Evolutionary conservation across 2,797 vertebrate genomes (phyloP).

Genomic region (Setipinna tenuifilis): DNA sequence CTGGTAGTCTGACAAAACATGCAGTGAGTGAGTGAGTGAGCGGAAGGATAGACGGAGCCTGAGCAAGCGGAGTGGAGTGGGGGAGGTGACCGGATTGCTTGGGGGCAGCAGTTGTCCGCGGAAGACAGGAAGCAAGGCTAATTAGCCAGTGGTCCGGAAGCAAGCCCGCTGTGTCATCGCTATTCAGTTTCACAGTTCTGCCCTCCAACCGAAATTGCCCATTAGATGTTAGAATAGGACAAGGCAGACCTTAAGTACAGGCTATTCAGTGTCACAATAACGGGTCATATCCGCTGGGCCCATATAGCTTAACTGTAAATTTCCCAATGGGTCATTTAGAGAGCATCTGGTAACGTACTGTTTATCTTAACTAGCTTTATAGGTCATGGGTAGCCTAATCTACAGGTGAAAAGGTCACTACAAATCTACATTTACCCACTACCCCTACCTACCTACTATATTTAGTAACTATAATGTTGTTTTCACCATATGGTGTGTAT

Average conservation of each 20-base stretch:
- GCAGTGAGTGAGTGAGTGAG: not conserved
- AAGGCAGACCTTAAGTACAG: not conserved
- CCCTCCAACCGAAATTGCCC: slow-evolving; percentile 7
- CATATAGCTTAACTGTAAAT: not conserved
- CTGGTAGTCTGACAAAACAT: not conserved
- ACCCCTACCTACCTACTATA: not conserved
- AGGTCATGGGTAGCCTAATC: no score
- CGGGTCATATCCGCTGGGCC: not conserved
- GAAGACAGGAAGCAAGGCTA: slow-evolving; percentile 41
- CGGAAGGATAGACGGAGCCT: not conserved
- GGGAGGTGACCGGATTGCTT: slow-evolving; percentile 24
- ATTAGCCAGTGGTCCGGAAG: slow-evolving; percentile 34
- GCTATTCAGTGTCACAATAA: not conserved
- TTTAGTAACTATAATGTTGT: not conserved
- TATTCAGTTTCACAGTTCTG: slow-evolving; percentile 35
- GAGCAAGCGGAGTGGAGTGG: not conserved
- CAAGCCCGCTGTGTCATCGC: slow-evolving; percentile 23
- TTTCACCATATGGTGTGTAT: not conserved
- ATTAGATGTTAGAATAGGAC: slow-evolving; percentile 34
- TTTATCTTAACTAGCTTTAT: not conserved
- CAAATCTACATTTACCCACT: not conserved
- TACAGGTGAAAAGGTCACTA: not conserved
- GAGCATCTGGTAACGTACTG: not conserved
- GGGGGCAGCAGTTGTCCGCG: slow-evolving; percentile 34
- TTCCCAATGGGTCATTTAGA: not conserved